Evolutionary conservation across 2,113 vertebrate genomes (phyloP), one percentile per base, ranked within the genome.

Genomic region (Rhipidura dahli): DNA sequence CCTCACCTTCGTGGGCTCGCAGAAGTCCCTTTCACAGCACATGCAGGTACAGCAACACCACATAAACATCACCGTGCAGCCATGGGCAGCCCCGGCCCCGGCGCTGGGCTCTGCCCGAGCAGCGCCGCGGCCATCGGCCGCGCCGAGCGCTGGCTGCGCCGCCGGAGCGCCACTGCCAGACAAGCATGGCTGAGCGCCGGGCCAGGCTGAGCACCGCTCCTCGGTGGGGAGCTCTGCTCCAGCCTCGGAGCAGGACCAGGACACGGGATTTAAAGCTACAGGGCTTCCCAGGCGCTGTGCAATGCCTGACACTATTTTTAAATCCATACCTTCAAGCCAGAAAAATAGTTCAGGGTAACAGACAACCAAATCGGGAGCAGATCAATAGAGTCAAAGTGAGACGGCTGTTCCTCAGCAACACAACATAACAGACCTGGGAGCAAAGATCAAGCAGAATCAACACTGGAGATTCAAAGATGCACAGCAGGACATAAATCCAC

Each of bases 41-140:
- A 98, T 15, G 39, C 97, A 98, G 95, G 97, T 61, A 94, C 97
- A 97, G 97, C 96, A 92, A 70, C 96, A 98, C 95, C 97, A 98
- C 97, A 97, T 94, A 21, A 98, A 90, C 96, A 97, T 96, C 87
- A 33, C 89, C 2, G 89, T 45, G 59, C 30, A 59, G 96, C 87
- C 90, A 69, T 68, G 68, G 9, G 92, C 96, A 60, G 89, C 35
- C 24, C 45, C 28, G 51, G 83, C 73, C 56, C 61, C 18, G 7
- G 96, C 22, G 26, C 94, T 10, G 28, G 33, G 26, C 86, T 44
- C 1, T 2, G 85, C 30, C 57, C 9, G 6, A 26, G 63, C 83
- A 4, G 14, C 0, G 14, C 83, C 11, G 24, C 1, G 7, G 61
- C 61, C 71, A 35, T 11, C 5, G 64, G 73, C 73, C 18, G 6